Evolutionary conservation across 2,888 invertebrate genomes (phyloP).

Genomic region (Synanthedon myopaeformis): DNA sequence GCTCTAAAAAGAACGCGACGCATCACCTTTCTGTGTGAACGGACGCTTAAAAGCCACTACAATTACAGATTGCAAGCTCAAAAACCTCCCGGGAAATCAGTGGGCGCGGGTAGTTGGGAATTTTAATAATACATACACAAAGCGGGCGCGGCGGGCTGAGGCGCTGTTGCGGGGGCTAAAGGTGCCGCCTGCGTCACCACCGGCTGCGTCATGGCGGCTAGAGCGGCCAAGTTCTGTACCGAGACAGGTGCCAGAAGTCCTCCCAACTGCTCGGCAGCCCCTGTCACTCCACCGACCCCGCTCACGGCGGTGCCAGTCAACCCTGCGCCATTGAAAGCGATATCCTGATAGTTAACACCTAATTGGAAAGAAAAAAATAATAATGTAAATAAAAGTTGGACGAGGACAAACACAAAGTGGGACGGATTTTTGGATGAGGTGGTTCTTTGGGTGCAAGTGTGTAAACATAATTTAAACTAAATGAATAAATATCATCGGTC

Average conservation of each 20-base stretch:
- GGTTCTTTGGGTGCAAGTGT: neutral
- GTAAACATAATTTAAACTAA: no score
- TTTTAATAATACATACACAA: constrained; percentile 32
- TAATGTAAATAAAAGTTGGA: neutral
- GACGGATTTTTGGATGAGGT: neutral
- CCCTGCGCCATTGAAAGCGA: constrained; percentile 67
- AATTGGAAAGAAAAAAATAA: constrained; percentile 12
- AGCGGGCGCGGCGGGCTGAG: constrained; percentile 29
- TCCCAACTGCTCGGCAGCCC: constrained; percentile 89
- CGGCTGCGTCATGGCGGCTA: constrained; percentile 84
- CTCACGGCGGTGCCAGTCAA: constrained; percentile 32
- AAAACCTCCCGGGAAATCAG: neutral
- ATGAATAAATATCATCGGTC: no score
- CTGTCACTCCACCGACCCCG: constrained; percentile 36
- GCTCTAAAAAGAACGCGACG: no score
- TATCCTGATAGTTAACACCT: constrained; percentile 68
- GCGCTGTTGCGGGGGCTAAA: constrained; percentile 56
- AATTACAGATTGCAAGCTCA: neutral
- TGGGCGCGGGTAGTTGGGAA: neutral
- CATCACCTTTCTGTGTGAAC: no score
- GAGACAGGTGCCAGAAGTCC: constrained; percentile 86
- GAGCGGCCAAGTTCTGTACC: constrained; percentile 91
- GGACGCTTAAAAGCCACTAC: neutral
- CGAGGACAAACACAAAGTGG: neutral
- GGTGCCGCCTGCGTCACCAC: constrained; percentile 63